A percentile compares a stretch with the other conserved stretches of the same genome.
These are phyloP conservation scores for Argyrosomus japonicus DNA, from an alignment of 2,113 vertebrate species.

Conservation along the genomic window DNA sequence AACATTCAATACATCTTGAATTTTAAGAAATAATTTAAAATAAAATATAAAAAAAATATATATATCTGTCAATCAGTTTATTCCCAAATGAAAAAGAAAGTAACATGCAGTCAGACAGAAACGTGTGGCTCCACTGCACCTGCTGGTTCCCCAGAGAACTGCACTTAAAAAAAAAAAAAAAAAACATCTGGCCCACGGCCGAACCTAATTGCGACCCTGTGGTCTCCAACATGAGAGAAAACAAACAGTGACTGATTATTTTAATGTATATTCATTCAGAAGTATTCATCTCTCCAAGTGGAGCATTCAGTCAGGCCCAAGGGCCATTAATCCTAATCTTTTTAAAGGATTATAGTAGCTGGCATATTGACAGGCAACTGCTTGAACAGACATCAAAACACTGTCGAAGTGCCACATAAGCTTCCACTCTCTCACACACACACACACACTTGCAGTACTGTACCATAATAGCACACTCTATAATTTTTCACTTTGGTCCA, in stretches of 20 bases:
- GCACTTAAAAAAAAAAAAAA: not conserved
- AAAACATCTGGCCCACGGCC: not conserved
- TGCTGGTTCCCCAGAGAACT: not conserved
- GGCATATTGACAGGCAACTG: constrained; percentile 66
- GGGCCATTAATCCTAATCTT: constrained; percentile 68
- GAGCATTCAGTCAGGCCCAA: constrained; percentile 34
- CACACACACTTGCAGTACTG: not conserved
- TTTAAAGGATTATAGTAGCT: constrained; percentile 70
- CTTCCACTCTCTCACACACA: not conserved
- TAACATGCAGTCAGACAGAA: not conserved
- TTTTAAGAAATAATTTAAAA: not conserved
- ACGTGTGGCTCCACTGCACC: not conserved
- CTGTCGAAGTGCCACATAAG: constrained; percentile 22
- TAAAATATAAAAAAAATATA: not conserved
- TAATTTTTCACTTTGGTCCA: constrained; percentile 42
- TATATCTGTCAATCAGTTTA: not conserved
- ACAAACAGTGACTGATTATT: constrained; percentile 31
- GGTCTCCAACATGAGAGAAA: constrained; percentile 27
- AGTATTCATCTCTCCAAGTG: constrained; percentile 53
- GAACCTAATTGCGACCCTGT: constrained; percentile 8
- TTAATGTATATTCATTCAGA: constrained; percentile 48
- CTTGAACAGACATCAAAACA: constrained; percentile 60
- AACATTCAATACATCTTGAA: not conserved
- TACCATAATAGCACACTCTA: not conserved
- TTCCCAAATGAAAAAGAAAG: constrained; percentile 13